Conservation (phyloP, 2,113 vertebrate species). For the Puffinus mauretanicus region DNA sequence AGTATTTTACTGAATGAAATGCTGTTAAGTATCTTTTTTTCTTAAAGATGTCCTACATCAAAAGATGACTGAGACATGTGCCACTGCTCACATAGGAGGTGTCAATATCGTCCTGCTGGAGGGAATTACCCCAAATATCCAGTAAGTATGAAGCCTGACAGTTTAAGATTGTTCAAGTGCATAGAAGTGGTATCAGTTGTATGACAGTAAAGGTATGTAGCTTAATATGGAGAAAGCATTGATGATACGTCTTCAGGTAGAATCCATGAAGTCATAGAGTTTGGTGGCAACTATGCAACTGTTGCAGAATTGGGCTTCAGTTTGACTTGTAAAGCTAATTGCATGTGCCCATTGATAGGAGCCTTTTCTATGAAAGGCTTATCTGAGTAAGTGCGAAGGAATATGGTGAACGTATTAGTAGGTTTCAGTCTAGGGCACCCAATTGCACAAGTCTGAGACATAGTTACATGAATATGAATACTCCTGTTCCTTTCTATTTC, state of each 20-base stretch:
- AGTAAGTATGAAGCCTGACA: slow-evolving; percentile 79
- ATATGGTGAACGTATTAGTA: fast-evolving
- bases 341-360: fast-evolving
- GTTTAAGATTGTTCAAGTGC: background rate
- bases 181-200: background rate
- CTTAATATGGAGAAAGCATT: background rate
- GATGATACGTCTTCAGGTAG: background rate
- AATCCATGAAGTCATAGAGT: fast-evolving
- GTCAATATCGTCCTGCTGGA: slow-evolving; percentile 97
- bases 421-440: background rate
- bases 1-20: background rate
- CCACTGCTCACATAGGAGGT: slow-evolving; percentile 95
- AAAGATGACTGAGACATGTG: slow-evolving; percentile 98
- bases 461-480: background rate
- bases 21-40: background rate
- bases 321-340: background rate
- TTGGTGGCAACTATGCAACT: background rate
- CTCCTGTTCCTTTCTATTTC: background rate
- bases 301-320: background rate
- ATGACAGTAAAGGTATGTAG: background rate
- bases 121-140: slow-evolving; percentile 95
- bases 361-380: background rate
- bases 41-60: slow-evolving; percentile 93
- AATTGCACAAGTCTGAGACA: fast-evolving
- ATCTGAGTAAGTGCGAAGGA: background rate